These are phyloP conservation scores for Danaus melanippus DNA, from an alignment of 1,140 invertebrate genomes.

Conservation along the genomic window DNA sequence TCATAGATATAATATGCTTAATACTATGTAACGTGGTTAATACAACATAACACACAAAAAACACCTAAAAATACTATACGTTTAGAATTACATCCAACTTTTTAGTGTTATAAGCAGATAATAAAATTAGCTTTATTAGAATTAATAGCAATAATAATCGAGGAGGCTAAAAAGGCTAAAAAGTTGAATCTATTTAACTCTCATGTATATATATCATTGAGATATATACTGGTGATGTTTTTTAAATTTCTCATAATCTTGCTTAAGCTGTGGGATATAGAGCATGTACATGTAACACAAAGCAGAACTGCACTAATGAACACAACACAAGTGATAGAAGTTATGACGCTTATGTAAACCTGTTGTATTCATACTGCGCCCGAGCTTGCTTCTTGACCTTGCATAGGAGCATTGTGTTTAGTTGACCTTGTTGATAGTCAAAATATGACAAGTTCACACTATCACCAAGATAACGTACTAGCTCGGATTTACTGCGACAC, in stretches of 20 bases:
- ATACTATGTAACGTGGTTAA: neutral
- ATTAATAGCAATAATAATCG: too few relatives aligned
- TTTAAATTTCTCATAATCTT: too few relatives aligned
- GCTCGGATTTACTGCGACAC: conserved; percentile 86
- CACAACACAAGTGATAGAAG: conserved; percentile 62
- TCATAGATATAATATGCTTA: conserved; percentile 2
- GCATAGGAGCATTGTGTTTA: conserved; percentile 75
- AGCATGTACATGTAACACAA: conserved; percentile 51
- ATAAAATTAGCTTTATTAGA: too few relatives aligned
- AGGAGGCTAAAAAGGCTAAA: too few relatives aligned
- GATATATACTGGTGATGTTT: too few relatives aligned
- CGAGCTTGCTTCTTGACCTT: conserved; percentile 76
- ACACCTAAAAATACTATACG: too few relatives aligned
- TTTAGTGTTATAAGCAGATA: too few relatives aligned
- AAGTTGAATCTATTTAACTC: too few relatives aligned
- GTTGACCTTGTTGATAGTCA: conserved; percentile 86
- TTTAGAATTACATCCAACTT: too few relatives aligned
- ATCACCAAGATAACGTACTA: conserved; percentile 83
- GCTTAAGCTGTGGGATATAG: conserved; percentile 18
- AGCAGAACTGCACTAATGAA: conserved; percentile 62
- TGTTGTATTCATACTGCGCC: conserved; percentile 79
- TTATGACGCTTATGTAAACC: conserved; percentile 69
- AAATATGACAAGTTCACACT: conserved; percentile 85
- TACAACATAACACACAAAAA: too few relatives aligned
- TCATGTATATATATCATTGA: too few relatives aligned